Evolutionary conservation across 2,797 vertebrate genomes (phyloP).

Genomic region (Vultur gryphus): DNA sequence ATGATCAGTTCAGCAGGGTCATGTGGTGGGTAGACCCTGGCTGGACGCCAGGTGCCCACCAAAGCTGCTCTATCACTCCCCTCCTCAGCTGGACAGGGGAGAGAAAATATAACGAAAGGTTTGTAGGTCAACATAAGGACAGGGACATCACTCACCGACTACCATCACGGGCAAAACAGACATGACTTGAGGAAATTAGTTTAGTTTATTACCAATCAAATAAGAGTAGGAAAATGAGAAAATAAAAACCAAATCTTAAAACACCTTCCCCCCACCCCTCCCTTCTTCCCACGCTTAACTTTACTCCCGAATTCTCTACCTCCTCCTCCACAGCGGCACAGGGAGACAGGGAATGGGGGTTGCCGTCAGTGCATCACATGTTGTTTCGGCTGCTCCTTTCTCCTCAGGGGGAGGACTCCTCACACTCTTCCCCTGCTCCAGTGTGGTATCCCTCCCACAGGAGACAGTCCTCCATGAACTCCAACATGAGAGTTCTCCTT

Average conservation of each 20-base stretch:
- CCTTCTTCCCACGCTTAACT: background rate
- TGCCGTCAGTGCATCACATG: too few species aligned
- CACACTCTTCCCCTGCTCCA: too few species aligned
- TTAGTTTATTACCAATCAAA: too few species aligned
- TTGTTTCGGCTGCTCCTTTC: too few species aligned
- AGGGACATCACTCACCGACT: too few species aligned
- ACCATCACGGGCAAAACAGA: too few species aligned
- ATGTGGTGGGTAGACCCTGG: background rate
- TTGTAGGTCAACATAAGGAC: too few species aligned
- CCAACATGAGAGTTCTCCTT: too few species aligned
- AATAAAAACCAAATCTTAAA: background rate
- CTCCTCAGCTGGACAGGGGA: background rate
- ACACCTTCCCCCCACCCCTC: background rate
- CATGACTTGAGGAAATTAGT: too few species aligned
- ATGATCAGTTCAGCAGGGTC: background rate
- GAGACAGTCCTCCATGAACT: too few species aligned
- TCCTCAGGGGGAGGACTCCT: too few species aligned
- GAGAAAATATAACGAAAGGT: background rate
- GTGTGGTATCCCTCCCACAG: background rate
- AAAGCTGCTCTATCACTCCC: background rate
- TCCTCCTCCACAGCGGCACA: fast-evolving
- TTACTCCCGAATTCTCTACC: background rate
- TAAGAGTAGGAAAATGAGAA: too few species aligned
- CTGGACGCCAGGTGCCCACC: background rate
- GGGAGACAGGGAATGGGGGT: background rate